Percentiles rank a stretch among this genome's conserved stretches.
Evolutionary conservation across 2,888 invertebrate species (phyloP).

Genomic region (Polymixis flavicincta): DNA sequence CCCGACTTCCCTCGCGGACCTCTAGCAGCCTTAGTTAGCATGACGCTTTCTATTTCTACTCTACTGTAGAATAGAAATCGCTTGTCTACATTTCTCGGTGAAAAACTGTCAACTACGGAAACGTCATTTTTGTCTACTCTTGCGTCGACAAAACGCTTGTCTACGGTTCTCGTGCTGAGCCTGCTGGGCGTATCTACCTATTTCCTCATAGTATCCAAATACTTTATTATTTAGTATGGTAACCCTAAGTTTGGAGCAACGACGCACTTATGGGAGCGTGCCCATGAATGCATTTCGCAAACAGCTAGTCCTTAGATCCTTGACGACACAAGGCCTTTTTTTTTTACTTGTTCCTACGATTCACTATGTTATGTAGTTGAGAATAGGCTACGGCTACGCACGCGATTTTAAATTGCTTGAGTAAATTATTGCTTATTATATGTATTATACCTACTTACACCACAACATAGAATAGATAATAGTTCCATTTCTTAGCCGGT

Average conservation of each 20-base stretch:
- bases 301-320: conserved; percentile 70
- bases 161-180: no score
- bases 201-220: conserved; percentile 15
- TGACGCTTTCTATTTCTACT: no score
- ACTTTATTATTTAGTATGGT: conserved; percentile 45
- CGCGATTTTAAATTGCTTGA: conserved; percentile 33
- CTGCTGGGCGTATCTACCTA: background rate
- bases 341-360: conserved; percentile 48
- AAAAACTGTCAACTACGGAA: no score
- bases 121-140: no score
- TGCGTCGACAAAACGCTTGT: no score
- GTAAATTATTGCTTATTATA: conserved; percentile 15
- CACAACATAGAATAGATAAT: conserved; percentile 11
- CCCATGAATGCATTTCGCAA: conserved; percentile 82
- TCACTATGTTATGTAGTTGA: conserved; percentile 30
- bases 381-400: conserved; percentile 16
- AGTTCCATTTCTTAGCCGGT: background rate
- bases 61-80: no score
- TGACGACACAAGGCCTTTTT: conserved; percentile 53
- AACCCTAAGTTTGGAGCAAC: conserved; percentile 52
- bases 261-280: conserved; percentile 77
- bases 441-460: background rate
- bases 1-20: background rate
- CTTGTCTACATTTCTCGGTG: no score
- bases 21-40: no score